These are phyloP conservation scores for Callionymus lyra DNA, from an alignment of 2,113 vertebrate species.

Conservation along the genomic window DNA sequence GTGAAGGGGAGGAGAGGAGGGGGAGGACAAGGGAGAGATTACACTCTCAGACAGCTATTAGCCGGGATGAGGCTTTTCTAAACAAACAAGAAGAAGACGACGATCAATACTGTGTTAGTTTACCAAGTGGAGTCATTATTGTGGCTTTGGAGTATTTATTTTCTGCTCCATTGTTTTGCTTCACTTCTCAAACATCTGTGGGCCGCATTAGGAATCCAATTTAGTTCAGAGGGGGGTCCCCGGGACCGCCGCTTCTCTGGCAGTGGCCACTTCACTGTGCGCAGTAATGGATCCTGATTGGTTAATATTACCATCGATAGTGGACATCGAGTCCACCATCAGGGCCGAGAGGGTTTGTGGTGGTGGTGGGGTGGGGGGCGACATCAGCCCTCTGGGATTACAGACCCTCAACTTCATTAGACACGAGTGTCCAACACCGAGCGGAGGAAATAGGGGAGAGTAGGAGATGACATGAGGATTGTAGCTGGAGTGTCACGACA, in stretches of 20 bases:
- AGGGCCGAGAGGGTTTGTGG: no score
- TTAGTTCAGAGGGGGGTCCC: constrained; percentile 39
- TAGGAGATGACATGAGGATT: constrained; percentile 55
- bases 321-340: constrained; percentile 44
- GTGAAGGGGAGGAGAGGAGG: constrained; percentile 48
- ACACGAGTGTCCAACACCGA: constrained; percentile 37
- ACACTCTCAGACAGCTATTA: constrained; percentile 71
- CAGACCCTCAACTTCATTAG: constrained; percentile 50
- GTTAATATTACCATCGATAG: constrained; percentile 38
- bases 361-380: constrained; percentile 39
- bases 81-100: constrained; percentile 66
- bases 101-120: constrained; percentile 72
- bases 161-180: constrained; percentile 62
- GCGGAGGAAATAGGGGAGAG: constrained; percentile 42
- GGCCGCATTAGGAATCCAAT: constrained; percentile 65
- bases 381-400: constrained; percentile 35
- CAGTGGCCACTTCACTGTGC: constrained; percentile 38
- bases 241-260: constrained; percentile 4
- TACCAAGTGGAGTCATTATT: constrained; percentile 56
- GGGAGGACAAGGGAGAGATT: constrained; percentile 66
- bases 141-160: constrained; percentile 58
- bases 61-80: constrained; percentile 70
- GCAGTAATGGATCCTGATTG: constrained; percentile 58
- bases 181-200: constrained; percentile 46
- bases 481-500: constrained; percentile 56